Base-by-base conservation (phyloP, 2,113 vertebrate species). In the Sapayoa aenigma region DNA sequence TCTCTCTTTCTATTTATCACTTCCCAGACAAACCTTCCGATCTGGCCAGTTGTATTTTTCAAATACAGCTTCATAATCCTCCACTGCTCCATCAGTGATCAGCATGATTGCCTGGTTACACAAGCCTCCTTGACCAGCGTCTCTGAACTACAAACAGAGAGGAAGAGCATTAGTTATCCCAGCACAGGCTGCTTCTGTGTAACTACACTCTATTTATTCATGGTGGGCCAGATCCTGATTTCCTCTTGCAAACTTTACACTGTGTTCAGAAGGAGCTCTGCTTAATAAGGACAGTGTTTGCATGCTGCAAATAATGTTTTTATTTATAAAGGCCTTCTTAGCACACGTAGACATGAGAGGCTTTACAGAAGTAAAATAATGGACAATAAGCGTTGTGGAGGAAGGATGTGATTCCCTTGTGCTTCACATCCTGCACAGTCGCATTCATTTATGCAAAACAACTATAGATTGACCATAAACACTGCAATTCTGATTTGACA, bases 91-190 rank as follows among this genome's bases (percentile, higher is more conserved):
- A 0, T 99, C 99, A 1, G 99, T 99, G 96, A 99, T 99, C 96
- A 99, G 97, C 99, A 99, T 99, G 98, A 99, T 99, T 60, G 98
- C 99, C 95, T 99, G 99, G 97, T 99, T 99, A 96, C 99, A 99
- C 93, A 99, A 96, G 72, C 99, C 99, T 73, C 99, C 99, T 96
- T 98, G 98, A 52, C 98, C 98, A 28, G 97, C 96, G 0, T 98
- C 96, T 83, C 96, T 98, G 97, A 97, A 98, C 98, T 98, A n/a
- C n/a, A 77, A 73, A 80, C 9, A 81, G n/a, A 90, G 56, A 60
- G 49, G 42, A 76, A 81, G 20, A 87, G 78, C 44, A 5, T 60
- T n/a, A 41, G 78, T 92, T 65, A 79, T 3, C 60, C 65, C 84
- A 46, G 63, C 65, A 27, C 28, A 24, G 72, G 41, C 58, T 9